These are phyloP conservation scores for Achroia grisella DNA, from an alignment of 1,140 invertebrate species.

Conservation along the genomic window DNA sequence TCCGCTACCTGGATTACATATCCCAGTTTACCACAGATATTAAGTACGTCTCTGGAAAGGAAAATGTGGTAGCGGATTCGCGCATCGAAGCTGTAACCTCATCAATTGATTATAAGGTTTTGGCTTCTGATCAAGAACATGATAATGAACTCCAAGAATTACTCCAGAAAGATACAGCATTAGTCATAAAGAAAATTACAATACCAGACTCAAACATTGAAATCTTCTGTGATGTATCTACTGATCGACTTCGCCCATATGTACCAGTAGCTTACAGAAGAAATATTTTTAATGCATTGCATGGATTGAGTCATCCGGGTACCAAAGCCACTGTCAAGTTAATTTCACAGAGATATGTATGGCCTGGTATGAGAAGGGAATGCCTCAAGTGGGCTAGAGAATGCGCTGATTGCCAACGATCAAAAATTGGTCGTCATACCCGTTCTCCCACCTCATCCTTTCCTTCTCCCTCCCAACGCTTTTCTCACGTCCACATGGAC, in stretches of 20 bases:
- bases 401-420: neutral
- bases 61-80: neutral
- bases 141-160: neutral
- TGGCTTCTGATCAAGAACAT: neutral
- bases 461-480: slow-evolving; percentile 1
- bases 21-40: neutral
- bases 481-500: slow-evolving; percentile 23
- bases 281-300: neutral
- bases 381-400: neutral
- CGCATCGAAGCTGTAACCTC: neutral
- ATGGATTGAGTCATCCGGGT: no score
- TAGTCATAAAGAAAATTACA: neutral
- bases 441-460: neutral
- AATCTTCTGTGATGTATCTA: neutral
- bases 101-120: neutral
- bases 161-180: neutral
- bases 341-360: neutral
- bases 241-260: neutral
- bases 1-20: neutral
- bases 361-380: neutral
- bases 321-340: neutral
- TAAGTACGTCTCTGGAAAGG: neutral
- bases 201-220: neutral
- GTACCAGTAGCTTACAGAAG: neutral
- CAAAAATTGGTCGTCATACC: neutral